phyloP scores from a whole-genome alignment of 2,888 invertebrate genomes.

The Temnothorax rugatulus region DNA sequence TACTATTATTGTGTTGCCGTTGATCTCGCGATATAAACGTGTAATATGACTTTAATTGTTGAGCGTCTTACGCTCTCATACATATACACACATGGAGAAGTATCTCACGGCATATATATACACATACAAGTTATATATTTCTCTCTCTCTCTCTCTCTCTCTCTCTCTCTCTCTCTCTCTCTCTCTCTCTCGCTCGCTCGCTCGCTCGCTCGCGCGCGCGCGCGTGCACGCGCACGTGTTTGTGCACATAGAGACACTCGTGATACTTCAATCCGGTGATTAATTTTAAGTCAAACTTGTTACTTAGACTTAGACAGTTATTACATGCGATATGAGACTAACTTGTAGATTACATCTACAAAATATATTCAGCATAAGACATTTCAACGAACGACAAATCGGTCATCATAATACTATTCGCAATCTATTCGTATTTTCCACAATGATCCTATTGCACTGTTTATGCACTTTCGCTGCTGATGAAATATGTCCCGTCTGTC shows the following conservation, averaged over 20 bases:
- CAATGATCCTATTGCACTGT: not conserved
- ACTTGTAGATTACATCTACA: conserved; percentile 56
- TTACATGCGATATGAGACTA: conserved; percentile 63
- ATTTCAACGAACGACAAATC: conserved; percentile 20
- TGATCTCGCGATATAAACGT: conserved; percentile 67
- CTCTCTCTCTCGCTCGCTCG: too few species aligned
- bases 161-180: too few species aligned
- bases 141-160: too few species aligned
- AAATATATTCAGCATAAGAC: conserved; percentile 43
- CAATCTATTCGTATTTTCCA: conserved; percentile 4
- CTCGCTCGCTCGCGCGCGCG: too few species aligned
- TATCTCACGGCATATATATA: conserved; percentile 68
- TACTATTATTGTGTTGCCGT: conserved; percentile 28
- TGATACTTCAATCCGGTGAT: conserved; percentile 74
- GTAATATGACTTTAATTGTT: conserved; percentile 79
- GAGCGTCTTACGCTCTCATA: conserved; percentile 77
- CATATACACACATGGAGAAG: conserved; percentile 63
- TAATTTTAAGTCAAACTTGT: conserved; percentile 79
- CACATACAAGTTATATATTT: too few species aligned
- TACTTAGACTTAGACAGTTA: conserved; percentile 64
- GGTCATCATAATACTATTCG: not conserved
- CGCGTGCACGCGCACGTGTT: too few species aligned
- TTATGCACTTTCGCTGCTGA: not conserved
- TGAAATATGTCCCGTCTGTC: not conserved
- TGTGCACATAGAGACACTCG: conserved; percentile 9